Conservation (phyloP, 2,888 invertebrate species). For the Drosophila mettleri region DNA sequence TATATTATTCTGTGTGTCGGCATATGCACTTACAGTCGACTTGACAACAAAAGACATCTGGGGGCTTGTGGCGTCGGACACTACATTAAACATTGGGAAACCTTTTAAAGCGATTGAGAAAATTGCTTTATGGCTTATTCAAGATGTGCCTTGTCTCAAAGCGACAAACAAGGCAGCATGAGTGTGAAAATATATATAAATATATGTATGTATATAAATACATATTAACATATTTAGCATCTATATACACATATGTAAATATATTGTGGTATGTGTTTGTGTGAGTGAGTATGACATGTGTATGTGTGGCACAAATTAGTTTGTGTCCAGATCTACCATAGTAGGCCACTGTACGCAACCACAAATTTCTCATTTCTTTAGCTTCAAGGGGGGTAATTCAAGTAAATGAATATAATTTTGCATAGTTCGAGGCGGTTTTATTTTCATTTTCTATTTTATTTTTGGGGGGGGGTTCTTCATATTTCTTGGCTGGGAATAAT, state of each 20-base stretch:
- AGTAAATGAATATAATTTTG: slow-evolving; percentile 45
- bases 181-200: slow-evolving; percentile 28
- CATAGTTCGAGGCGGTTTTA: slow-evolving; percentile 37
- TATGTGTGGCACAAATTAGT: slow-evolving; percentile 49
- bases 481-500: slow-evolving; percentile 29
- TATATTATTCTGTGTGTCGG: slow-evolving; percentile 25
- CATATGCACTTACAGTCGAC: slow-evolving; percentile 35
- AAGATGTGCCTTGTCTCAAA: slow-evolving; percentile 48
- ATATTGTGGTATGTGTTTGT: slow-evolving; percentile 16
- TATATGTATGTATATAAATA: slow-evolving; percentile 13
- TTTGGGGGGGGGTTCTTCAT: slow-evolving; percentile 1
- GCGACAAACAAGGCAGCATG: slow-evolving; percentile 25
- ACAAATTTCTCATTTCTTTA: slow-evolving; percentile 75
- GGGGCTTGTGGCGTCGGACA: slow-evolving; percentile 33
- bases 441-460: background rate
- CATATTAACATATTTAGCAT: slow-evolving; percentile 10
- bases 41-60: slow-evolving; percentile 19
- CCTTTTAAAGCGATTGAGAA: slow-evolving; percentile 68
- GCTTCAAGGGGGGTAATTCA: slow-evolving; percentile 36
- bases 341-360: slow-evolving; percentile 85
- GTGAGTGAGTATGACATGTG: slow-evolving; percentile 17
- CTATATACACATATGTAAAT: slow-evolving; percentile 12
- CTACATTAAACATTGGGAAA: slow-evolving; percentile 63
- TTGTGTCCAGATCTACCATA: slow-evolving; percentile 85
- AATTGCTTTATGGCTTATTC: slow-evolving; percentile 64